Conservation (phyloP, 2,888 invertebrate species). For the Harpalus rufipes region DNA sequence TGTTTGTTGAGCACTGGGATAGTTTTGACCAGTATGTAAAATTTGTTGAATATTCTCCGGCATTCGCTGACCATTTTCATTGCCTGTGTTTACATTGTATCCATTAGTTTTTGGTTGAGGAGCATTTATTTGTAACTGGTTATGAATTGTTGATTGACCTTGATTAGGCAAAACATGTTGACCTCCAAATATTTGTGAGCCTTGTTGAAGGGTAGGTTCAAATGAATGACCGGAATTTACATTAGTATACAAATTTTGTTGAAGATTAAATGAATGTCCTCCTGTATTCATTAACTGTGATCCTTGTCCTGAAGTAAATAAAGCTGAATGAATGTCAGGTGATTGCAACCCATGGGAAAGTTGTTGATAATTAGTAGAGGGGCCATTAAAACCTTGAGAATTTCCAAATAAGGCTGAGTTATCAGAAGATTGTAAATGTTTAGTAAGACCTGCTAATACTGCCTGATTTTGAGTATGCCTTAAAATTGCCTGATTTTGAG, state of each 20-base stretch:
- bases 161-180: not conserved
- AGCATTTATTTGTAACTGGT: not conserved
- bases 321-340: not conserved
- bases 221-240: not conserved
- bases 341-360: not conserved
- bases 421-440: not conserved
- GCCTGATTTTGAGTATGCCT: no score
- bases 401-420: not conserved
- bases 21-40: slow-evolving; percentile 8
- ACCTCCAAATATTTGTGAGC: not conserved
- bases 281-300: slow-evolving; percentile 65
- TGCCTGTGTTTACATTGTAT: not conserved
- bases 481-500: no score
- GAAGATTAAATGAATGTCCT: not conserved
- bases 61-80: not conserved
- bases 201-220: not conserved
- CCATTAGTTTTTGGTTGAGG: not conserved
- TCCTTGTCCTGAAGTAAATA: slow-evolving; percentile 72
- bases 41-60: slow-evolving; percentile 1
- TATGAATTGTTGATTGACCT: not conserved
- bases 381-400: not conserved
- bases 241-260: not conserved
- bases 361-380: not conserved
- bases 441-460: no score
- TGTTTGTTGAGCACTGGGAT: not conserved